Evolutionary conservation across 2,797 vertebrate species (phyloP).

Genomic region (Cyprinodon diabolis): DNA sequence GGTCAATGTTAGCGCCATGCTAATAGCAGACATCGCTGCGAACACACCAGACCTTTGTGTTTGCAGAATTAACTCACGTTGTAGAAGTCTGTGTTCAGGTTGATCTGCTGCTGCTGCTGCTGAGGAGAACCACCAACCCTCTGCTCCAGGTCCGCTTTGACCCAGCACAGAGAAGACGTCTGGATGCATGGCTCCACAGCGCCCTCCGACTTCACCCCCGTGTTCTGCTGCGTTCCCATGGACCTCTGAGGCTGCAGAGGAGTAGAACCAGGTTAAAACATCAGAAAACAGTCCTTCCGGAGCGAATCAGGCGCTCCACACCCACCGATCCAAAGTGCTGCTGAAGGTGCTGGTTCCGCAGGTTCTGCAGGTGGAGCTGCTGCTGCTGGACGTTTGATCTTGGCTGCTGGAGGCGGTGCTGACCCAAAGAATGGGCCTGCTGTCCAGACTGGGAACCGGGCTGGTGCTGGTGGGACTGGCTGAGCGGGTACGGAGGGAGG

Average conservation of each 20-base stretch:
- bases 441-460: conserved; percentile 57
- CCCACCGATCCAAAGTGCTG: conserved; percentile 62
- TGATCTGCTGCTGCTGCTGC: conserved; percentile 68
- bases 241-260: conserved; percentile 47
- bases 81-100: conserved; percentile 79
- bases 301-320: neutral
- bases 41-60: no score
- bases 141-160: conserved; percentile 62
- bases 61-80: conserved; percentile 78
- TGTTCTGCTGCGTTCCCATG: conserved; percentile 34
- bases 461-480: conserved; percentile 75
- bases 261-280: neutral
- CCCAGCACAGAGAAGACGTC: conserved; percentile 56
- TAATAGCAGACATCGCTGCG: no score
- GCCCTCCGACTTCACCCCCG: conserved; percentile 51
- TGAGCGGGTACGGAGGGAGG: conserved; percentile 86
- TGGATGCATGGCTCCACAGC: conserved; percentile 69
- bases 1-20: no score
- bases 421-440: conserved; percentile 50
- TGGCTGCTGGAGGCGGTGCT: conserved; percentile 62
- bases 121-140: conserved; percentile 61
- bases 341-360: conserved; percentile 70
- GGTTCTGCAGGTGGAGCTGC: conserved; percentile 74
- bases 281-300: neutral
- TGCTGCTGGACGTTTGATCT: conserved; percentile 53